phyloP scores from a whole-genome alignment of 2,888 invertebrate species.

The Muscina levida region DNA sequence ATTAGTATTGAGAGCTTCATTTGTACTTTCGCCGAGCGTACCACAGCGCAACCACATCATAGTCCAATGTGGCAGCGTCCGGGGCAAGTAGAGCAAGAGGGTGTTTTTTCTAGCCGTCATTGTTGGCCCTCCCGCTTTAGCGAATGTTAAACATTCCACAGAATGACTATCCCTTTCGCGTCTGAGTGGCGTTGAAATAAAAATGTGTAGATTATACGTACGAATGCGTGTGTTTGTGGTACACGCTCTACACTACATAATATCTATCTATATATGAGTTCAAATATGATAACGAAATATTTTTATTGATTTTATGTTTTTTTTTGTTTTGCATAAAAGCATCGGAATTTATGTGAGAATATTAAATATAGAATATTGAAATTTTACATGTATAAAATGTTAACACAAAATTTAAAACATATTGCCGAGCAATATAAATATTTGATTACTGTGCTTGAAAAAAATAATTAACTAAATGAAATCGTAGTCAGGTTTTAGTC shows the following conservation, averaged over 20 bases:
- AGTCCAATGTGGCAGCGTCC: neutral
- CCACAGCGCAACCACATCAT: conserved; percentile 17
- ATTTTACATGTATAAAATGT: neutral
- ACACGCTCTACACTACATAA: no score
- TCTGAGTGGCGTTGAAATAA: conserved; percentile 18
- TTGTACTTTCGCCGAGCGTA: conserved; percentile 27
- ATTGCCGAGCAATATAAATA: no score
- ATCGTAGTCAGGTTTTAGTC: no score
- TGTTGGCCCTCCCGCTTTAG: conserved; percentile 6
- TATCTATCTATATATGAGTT: conserved; percentile 46
- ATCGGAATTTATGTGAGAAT: conserved; percentile 11
- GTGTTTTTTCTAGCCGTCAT: neutral
- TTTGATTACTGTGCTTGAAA: neutral
- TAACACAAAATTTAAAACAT: no score
- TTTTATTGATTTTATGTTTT: conserved; percentile 55
- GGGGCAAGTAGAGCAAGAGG: no score
- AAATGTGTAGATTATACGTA: conserved; percentile 57
- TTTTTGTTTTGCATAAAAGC: conserved; percentile 14
- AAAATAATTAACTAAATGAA: no score
- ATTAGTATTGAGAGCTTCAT: conserved; percentile 59
- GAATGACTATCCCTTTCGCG: conserved; percentile 28
- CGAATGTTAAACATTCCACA: conserved; percentile 44
- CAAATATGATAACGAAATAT: conserved; percentile 61
- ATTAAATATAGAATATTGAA: neutral
- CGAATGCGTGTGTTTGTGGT: no score